Evolutionary conservation across 1,140 invertebrate species (phyloP).

Genomic region (Anoplophora glabripennis): DNA sequence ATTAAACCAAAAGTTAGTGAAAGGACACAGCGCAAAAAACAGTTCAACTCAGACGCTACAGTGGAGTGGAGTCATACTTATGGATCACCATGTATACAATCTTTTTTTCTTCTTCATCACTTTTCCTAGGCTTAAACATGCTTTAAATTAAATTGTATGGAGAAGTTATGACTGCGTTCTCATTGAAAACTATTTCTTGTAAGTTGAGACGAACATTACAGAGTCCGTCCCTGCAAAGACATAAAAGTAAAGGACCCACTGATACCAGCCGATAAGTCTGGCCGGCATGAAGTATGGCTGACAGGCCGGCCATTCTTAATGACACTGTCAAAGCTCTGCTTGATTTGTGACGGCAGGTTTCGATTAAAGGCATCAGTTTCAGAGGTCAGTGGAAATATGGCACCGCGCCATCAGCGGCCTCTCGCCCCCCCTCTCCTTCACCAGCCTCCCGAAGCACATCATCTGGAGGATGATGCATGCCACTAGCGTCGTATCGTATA

Average conservation of each 20-base stretch:
- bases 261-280: conserved; percentile 40
- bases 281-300: conserved; percentile 45
- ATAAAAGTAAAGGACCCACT: conserved; percentile 19
- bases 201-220: not conserved
- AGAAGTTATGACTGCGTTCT: no score
- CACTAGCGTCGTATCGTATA: conserved; percentile 5
- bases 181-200: no score
- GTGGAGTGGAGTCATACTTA: no score
- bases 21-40: no score
- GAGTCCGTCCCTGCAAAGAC: conserved; percentile 2
- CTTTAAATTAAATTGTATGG: no score
- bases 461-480: conserved; percentile 23
- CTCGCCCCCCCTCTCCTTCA: conserved; percentile 7
- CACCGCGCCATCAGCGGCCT: conserved; percentile 23
- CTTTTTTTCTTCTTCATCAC: no score
- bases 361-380: conserved; percentile 50
- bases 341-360: conserved; percentile 50
- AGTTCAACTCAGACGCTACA: no score
- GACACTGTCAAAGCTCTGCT: conserved; percentile 47
- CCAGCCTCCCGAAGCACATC: conserved; percentile 11
- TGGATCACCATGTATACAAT: no score
- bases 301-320: conserved; percentile 46
- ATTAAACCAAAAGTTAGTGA: no score
- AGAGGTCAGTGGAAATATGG: conserved; percentile 41
- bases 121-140: no score